phyloP scores from a whole-genome alignment of 1,140 invertebrate genomes.

The Magallana angulata region DNA sequence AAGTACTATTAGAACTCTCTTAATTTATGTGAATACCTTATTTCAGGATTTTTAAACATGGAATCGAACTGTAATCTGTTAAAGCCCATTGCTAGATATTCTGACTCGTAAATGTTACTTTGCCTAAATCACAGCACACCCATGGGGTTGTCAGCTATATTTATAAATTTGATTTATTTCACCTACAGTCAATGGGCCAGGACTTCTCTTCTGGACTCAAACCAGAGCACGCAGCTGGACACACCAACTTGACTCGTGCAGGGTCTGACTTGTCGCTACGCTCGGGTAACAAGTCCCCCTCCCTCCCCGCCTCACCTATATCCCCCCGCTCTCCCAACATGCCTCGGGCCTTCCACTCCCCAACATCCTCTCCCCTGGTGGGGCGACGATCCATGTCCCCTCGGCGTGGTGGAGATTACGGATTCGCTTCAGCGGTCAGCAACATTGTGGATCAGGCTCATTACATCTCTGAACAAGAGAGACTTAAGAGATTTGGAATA shows the following conservation, averaged over 20 bases:
- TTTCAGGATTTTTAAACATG: too few species aligned
- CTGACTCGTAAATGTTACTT: too few species aligned
- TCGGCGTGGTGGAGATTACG: constrained; percentile 67
- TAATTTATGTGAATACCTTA: too few species aligned
- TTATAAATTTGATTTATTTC: background rate
- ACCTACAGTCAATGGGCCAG: constrained; percentile 65
- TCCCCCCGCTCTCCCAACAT: constrained; percentile 65
- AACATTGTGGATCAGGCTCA: constrained; percentile 76
- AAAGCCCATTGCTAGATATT: too few species aligned
- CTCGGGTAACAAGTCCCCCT: constrained; percentile 62
- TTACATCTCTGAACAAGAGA: constrained; percentile 72
- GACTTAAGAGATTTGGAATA: constrained; percentile 69
- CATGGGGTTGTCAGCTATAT: too few species aligned
- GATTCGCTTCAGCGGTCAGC: constrained; percentile 75
- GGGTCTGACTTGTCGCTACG: constrained; percentile 55
- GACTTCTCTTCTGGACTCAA: constrained; percentile 72
- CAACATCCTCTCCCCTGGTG: constrained; percentile 67
- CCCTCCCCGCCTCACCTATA: constrained; percentile 66
- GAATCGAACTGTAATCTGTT: too few species aligned
- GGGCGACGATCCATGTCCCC: constrained; percentile 71
- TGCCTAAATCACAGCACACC: too few species aligned
- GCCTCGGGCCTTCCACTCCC: constrained; percentile 71
- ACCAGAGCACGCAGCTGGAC: constrained; percentile 70
- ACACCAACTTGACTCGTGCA: constrained; percentile 44
- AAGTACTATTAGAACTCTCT: too few species aligned